phyloP scores from a whole-genome alignment of 1,140 invertebrate genomes.

The Pollicipes pollicipes region DNA sequence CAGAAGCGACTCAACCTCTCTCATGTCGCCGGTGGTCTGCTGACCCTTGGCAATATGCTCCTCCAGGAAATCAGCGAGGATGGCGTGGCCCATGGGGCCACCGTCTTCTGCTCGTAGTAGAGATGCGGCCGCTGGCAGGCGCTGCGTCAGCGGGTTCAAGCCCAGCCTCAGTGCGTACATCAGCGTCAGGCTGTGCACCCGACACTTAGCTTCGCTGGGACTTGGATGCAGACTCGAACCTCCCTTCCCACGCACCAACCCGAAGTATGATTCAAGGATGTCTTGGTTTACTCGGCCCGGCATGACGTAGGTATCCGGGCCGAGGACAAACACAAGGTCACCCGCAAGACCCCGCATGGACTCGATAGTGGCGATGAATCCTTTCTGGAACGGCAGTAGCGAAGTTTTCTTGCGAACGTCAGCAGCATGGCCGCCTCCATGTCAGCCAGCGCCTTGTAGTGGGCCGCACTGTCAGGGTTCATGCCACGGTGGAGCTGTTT shows the following conservation, averaged over 20 bases:
- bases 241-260: not conserved
- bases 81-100: too few species aligned
- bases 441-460: not conserved
- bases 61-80: not conserved
- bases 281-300: not conserved
- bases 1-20: not conserved
- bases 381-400: not conserved
- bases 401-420: not conserved
- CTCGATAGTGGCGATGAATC: not conserved
- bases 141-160: not conserved
- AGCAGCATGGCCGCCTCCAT: not conserved
- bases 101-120: too few species aligned
- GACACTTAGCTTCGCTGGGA: not conserved
- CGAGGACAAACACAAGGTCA: not conserved
- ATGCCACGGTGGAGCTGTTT: not conserved
- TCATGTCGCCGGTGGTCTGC: not conserved
- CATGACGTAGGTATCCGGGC: not conserved
- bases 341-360: not conserved
- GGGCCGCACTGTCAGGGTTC: not conserved
- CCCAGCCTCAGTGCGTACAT: not conserved
- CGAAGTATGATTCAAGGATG: not conserved
- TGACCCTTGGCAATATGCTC: not conserved
- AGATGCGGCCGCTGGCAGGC: too few species aligned
- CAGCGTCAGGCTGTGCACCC: not conserved
- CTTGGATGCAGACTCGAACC: not conserved